These are phyloP conservation scores for Varanus salvator DNA, from an alignment of 2,113 vertebrate genomes.

Conservation along the genomic window DNA sequence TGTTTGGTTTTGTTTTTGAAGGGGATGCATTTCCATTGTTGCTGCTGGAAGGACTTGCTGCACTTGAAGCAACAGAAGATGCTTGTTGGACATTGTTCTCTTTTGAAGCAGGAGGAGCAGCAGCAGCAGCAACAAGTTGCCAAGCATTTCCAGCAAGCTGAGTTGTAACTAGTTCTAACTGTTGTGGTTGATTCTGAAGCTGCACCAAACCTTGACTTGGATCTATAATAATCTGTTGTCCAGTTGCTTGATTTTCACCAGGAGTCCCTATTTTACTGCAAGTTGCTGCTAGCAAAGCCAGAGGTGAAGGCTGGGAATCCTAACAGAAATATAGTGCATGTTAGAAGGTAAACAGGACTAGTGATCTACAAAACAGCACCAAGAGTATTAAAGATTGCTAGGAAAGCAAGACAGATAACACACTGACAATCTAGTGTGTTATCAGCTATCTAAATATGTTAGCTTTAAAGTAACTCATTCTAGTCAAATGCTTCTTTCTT, in stretches of 20 bases:
- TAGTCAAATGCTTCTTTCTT: not conserved
- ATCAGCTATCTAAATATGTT: constrained; percentile 30
- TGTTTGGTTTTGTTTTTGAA: constrained; percentile 85
- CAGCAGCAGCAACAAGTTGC: constrained; percentile 93
- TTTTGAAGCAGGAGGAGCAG: constrained; percentile 87
- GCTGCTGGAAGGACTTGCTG: constrained; percentile 82
- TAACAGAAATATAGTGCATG: constrained; percentile 80
- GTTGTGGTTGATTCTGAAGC: constrained; percentile 91
- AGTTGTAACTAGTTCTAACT: constrained; percentile 95
- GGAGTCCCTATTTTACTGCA: constrained; percentile 99
- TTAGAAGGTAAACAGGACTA: constrained; percentile 75
- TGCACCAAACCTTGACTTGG: constrained; percentile 93
- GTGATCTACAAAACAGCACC: constrained; percentile 17
- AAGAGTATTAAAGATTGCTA: constrained; percentile 56
- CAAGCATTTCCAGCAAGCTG: constrained; percentile 95
- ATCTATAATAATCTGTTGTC: constrained; percentile 92
- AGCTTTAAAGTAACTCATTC: constrained; percentile 43
- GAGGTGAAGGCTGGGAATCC: constrained; percentile 98
- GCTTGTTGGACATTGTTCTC: constrained; percentile 87
- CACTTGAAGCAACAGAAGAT: constrained; percentile 77
- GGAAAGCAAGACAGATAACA: constrained; percentile 32
- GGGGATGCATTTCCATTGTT: constrained; percentile 83
- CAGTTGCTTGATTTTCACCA: constrained; percentile 87
- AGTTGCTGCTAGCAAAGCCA: constrained; percentile 97
- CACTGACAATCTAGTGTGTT: not conserved